phyloP scores from a whole-genome alignment of 2,888 invertebrate genomes.

The Ommatoiulus sabulosus region DNA sequence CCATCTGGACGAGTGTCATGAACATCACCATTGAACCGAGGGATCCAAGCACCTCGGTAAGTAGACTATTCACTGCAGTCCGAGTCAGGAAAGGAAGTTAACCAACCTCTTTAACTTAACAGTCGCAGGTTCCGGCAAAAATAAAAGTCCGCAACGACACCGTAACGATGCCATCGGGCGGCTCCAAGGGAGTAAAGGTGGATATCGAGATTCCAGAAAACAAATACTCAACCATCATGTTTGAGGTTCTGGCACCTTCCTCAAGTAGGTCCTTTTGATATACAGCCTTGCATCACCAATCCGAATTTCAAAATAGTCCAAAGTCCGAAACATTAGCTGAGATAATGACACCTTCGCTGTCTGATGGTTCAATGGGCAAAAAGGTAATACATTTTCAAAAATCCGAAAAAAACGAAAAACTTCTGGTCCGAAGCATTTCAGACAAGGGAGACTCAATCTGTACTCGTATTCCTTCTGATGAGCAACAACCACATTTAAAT shows the following conservation, averaged over 20 bases:
- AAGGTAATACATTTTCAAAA: no score
- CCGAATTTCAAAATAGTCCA: no score
- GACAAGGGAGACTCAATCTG: no score
- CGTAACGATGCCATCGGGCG: neutral
- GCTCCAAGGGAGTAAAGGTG: neutral
- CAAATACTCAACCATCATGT: neutral
- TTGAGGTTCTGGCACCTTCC: conserved; percentile 22
- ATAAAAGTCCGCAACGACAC: neutral
- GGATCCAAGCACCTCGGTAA: neutral
- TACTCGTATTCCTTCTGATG: no score
- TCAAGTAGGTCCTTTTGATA: neutral
- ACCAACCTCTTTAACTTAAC: neutral
- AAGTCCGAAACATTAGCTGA: no score
- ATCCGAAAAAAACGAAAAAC: no score
- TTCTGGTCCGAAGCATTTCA: no score
- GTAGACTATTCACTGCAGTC: neutral
- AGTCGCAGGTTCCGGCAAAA: neutral
- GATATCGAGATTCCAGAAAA: conserved; percentile 42
- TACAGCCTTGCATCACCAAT: no score
- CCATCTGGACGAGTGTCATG: conserved; percentile 50
- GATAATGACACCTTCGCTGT: no score
- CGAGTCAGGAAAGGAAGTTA: neutral
- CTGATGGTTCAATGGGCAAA: no score
- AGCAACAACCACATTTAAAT: no score
- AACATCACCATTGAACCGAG: conserved; percentile 36